Evolutionary conservation across 2,797 vertebrate genomes (phyloP).

Genomic region (Artibeus jamaicensis): DNA sequence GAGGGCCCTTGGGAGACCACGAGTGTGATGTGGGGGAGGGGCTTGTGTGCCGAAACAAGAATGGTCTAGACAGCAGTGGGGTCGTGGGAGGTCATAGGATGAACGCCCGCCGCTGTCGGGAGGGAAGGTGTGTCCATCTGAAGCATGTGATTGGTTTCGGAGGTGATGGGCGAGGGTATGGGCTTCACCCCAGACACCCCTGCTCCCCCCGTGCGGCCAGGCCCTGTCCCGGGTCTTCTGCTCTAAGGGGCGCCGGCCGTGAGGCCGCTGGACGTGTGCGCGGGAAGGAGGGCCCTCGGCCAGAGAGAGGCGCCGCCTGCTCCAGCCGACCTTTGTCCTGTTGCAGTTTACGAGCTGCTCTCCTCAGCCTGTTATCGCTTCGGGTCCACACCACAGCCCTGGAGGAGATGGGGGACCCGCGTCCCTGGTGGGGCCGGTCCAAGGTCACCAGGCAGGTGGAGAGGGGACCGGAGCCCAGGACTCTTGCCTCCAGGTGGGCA

Average conservation of each 20-base stretch:
- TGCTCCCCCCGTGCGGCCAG: fast-evolving
- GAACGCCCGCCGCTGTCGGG: background rate
- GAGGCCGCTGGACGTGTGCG: background rate
- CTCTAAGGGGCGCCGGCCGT: background rate
- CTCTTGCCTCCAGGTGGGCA: too few relatives aligned
- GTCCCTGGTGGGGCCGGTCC: background rate
- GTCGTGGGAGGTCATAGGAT: background rate
- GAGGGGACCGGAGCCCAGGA: background rate
- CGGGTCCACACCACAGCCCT: background rate
- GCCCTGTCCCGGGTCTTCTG: background rate
- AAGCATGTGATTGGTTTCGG: fast-evolving
- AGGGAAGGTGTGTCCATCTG: background rate
- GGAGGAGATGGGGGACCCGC: background rate
- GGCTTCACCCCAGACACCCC: background rate
- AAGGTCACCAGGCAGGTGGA: background rate
- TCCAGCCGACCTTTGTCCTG: slow-evolving; percentile 2
- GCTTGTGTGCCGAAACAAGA: background rate
- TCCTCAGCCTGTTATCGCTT: slow-evolving; percentile 15
- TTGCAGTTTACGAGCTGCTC: background rate
- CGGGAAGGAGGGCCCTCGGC: background rate
- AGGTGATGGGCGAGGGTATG: fast-evolving
- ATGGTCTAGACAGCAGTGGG: background rate
- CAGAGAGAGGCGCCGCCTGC: background rate
- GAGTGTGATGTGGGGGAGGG: background rate
- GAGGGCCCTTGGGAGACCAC: background rate